Conservation (phyloP, 2,113 vertebrate species). For the Amphilophus citrinellus region DNA sequence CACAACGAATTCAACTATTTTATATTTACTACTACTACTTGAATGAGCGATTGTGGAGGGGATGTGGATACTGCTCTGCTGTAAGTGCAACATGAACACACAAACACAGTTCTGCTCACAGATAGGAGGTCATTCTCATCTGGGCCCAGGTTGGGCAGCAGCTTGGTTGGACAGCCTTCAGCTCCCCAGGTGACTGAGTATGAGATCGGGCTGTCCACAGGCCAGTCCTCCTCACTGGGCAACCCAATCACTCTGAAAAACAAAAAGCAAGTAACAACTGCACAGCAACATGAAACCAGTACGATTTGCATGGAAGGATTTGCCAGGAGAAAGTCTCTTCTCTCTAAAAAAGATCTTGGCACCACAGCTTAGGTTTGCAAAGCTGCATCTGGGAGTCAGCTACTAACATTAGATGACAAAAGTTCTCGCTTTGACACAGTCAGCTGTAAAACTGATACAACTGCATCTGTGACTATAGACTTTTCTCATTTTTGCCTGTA, state of each 20-base stretch:
- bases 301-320: neutral
- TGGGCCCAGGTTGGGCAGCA: constrained; percentile 61
- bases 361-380: accelerated
- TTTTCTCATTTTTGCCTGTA: neutral
- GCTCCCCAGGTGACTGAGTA: constrained; percentile 65
- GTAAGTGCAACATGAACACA: neutral
- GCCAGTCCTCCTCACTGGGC: constrained; percentile 80
- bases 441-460: neutral
- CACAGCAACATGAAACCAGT: neutral
- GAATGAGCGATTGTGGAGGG: neutral
- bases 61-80: neutral
- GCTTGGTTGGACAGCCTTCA: constrained; percentile 24
- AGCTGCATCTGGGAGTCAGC: neutral
- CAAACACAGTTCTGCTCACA: constrained; percentile 62
- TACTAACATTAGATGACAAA: neutral
- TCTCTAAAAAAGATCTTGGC: neutral
- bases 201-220: constrained; percentile 64
- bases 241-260: constrained; percentile 76
- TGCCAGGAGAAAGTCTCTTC: neutral
- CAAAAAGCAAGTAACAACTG: neutral
- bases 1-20: neutral
- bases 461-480: neutral
- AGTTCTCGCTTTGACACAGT: neutral
- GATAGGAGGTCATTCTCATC: constrained; percentile 74
- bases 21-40: no score